Base-by-base conservation (phyloP, 2,888 invertebrate species). In the Diplazon laetatorius region DNA sequence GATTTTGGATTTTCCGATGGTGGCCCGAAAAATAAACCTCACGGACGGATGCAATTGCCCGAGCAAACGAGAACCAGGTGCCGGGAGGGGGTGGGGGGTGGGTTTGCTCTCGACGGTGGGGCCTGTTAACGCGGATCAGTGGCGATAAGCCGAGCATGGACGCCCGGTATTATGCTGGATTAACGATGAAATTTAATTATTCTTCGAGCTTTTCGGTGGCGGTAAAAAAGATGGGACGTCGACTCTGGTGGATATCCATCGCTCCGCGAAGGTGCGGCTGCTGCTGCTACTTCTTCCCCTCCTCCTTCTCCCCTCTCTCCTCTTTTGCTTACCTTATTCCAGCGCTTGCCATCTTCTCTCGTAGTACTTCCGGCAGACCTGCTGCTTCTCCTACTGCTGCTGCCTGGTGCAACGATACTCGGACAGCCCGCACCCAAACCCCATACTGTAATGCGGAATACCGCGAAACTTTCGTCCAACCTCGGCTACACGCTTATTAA, bases 131-230 rank as follows among this genome's bases (percentile, higher is more conserved):
- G 69, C 73, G 73, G 68, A 73, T 77, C 69, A 77, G 57, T 18
- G 57, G 57, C 59, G 72, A 77, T 77, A 73, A 77, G 77, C 73
- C 68, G 22, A 25, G 18, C 62, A 25, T 42, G 72, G 73, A 73
- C 77, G 77, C 57, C 42, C 42, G 63, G 68, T 69, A 73, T 78
- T 74, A 70, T 78, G 72, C 69, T 65, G 78, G 73, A 73, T 78
- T 65, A 78, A 78, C 69, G 73, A 65, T 74, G 52, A 78, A 78
- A 78, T 78, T 78, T 78, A 78, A 78, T 78, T 78, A 78, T 78
- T 74, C 73, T 52, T 63, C 73, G 73, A 55, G 73, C 44, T 78
- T 78, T 78, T 70, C 37, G 65, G 52, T 50, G 59, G 44, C 70
- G 73, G 18, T 16, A 44, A 70, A 70, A 78, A 66, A 65, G 39